Conservation (phyloP, 2,888 invertebrate species). For the Venustoraphidia nigricollis region DNA sequence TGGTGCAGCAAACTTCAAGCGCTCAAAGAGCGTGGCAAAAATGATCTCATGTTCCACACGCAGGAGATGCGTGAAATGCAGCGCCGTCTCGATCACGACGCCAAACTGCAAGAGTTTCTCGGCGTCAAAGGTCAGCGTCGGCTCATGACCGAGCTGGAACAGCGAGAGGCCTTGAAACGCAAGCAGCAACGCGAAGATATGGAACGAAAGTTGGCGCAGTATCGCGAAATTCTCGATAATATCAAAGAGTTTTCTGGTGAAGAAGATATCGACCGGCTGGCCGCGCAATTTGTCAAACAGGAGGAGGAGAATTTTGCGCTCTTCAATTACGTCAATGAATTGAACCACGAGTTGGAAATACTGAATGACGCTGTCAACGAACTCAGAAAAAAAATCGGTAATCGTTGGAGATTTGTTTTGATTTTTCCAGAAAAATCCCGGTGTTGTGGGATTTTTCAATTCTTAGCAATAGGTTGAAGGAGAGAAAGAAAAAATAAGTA, state of each 20-base stretch:
- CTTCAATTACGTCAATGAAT: slow-evolving; percentile 80
- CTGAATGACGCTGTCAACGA: slow-evolving; percentile 51
- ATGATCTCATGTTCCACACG: slow-evolving; percentile 49
- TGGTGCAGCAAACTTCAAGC: slow-evolving; percentile 65
- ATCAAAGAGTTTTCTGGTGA: slow-evolving; percentile 53
- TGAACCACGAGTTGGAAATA: slow-evolving; percentile 68
- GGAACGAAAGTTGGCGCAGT: slow-evolving; percentile 54
- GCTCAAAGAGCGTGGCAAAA: slow-evolving; percentile 61
- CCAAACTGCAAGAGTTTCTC: slow-evolving; percentile 71
- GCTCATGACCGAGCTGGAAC: slow-evolving; percentile 56
- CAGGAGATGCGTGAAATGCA: slow-evolving; percentile 80
- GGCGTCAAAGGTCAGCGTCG: slow-evolving; percentile 68
- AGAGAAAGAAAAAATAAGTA: no score
- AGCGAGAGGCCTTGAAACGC: slow-evolving; percentile 55
- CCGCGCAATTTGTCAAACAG: slow-evolving; percentile 60
- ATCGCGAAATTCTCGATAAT: slow-evolving; percentile 57
- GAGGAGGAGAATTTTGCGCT: slow-evolving; percentile 86
- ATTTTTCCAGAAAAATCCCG: no score
- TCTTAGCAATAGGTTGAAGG: no score
- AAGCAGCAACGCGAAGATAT: slow-evolving; percentile 49
- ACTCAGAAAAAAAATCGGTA: slow-evolving; percentile 47
- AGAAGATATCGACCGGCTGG: slow-evolving; percentile 47
- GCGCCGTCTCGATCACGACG: slow-evolving; percentile 69
- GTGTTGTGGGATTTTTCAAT: no score
- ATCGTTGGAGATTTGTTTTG: background rate